phyloP scores from a whole-genome alignment of 2,113 vertebrate species.

The Calidris pygmaea region DNA sequence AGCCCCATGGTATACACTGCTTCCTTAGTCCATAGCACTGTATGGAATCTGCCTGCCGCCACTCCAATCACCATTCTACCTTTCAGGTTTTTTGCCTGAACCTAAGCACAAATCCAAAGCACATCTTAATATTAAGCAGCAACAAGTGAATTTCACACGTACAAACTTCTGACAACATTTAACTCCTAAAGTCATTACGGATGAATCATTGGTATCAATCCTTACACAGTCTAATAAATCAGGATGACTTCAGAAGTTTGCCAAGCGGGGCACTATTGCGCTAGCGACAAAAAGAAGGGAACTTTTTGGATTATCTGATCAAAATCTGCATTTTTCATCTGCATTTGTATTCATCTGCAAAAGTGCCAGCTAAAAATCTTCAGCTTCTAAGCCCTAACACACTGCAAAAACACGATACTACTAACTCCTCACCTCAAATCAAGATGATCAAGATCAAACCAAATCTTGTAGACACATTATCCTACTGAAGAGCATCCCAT shows the following conservation, averaged over 20 bases:
- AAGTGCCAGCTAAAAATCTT: neutral
- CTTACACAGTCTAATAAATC: neutral
- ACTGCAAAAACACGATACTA: neutral
- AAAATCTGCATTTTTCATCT: too few relatives aligned
- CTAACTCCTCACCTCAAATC: neutral
- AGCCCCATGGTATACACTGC: conserved; percentile 95
- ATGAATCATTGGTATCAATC: neutral
- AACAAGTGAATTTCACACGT: neutral
- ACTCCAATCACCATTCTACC: conserved; percentile 90
- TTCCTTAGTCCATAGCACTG: conserved; percentile 93
- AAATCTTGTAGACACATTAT: neutral
- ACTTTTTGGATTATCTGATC: neutral
- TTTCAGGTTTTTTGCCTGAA: conserved; percentile 91
- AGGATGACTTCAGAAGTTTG: conserved; percentile 15
- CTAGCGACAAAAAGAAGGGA: neutral
- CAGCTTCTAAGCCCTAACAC: neutral
- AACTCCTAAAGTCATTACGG: neutral
- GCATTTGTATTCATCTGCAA: neutral
- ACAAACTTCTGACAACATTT: conserved; percentile 8
- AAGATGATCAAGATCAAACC: neutral
- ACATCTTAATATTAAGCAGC: conserved; percentile 33
- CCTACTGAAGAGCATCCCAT: neutral
- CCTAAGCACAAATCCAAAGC: conserved; percentile 75
- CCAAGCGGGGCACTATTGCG: neutral
- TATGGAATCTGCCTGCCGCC: conserved; percentile 95